A percentile compares a stretch with the other conserved stretches of the same genome.
Conservation (phyloP, 2,888 invertebrate species). For the Caenorhabditis wallacei region DNA sequence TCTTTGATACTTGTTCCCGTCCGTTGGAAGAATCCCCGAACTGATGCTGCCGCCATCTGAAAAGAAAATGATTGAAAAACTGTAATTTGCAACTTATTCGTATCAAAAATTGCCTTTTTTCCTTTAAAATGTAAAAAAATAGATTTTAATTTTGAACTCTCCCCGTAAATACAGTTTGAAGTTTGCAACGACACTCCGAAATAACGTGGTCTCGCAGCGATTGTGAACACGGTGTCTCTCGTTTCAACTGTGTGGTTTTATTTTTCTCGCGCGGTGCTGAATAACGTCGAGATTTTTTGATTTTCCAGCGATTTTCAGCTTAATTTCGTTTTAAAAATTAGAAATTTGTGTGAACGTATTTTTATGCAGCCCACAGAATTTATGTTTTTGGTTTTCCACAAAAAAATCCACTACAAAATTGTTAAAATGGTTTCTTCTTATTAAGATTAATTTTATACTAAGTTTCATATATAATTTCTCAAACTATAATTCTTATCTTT, state of each 20-base stretch:
- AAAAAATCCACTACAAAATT: no score
- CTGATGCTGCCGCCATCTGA: constrained; percentile 59
- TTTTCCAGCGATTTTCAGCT: constrained; percentile 10
- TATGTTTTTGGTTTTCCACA: no score
- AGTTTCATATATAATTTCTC: no score
- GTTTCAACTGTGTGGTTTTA: constrained; percentile 47
- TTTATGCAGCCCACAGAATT: no score
- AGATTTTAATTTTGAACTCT: not conserved
- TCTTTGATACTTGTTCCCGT: constrained; percentile 62
- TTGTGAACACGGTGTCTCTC: constrained; percentile 42
- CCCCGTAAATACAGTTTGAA: not conserved
- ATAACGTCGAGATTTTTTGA: constrained; percentile 14
- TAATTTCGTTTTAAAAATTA: constrained; percentile 11
- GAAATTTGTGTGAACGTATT: no score
- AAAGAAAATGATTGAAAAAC: no score
- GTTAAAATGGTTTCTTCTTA: no score
- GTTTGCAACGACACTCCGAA: constrained; percentile 50
- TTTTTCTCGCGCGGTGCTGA: constrained; percentile 59
- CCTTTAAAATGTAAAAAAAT: no score
- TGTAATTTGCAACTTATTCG: no score
- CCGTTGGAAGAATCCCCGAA: constrained; percentile 65
- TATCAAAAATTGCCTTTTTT: no score
- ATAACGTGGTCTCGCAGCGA: constrained; percentile 47
- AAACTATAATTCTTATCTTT: no score
- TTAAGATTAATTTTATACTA: no score